phyloP scores from a whole-genome alignment of 1,140 invertebrate species.

The Leptopilina boulardi region DNA sequence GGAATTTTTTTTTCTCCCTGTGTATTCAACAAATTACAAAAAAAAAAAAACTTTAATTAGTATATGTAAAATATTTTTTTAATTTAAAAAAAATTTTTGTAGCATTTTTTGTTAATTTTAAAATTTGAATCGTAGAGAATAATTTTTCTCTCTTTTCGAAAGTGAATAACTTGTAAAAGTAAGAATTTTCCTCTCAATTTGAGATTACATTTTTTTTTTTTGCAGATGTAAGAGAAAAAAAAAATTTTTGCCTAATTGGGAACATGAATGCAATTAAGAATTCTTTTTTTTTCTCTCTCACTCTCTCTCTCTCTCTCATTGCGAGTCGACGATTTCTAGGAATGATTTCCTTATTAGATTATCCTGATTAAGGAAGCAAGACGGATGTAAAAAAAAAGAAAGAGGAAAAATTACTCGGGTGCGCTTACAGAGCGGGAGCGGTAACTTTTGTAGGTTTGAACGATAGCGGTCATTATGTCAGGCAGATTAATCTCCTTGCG shows the following conservation, averaged over 20 bases:
- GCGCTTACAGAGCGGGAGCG: neutral
- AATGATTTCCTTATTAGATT: slow-evolving; percentile 12
- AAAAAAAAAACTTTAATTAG: too few relatives aligned
- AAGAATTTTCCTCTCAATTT: too few relatives aligned
- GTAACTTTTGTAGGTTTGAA: slow-evolving; percentile 15
- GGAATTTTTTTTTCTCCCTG: neutral
- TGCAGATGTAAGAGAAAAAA: too few relatives aligned
- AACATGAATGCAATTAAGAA: neutral
- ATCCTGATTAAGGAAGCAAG: slow-evolving; percentile 15
- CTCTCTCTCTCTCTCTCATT: too few relatives aligned
- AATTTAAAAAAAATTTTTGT: too few relatives aligned
- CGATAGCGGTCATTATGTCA: slow-evolving; percentile 27
- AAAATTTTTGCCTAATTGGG: neutral
- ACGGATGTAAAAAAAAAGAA: neutral
- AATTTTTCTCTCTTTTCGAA: too few relatives aligned
- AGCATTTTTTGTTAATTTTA: too few relatives aligned
- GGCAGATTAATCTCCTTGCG: slow-evolving; percentile 17
- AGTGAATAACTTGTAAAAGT: too few relatives aligned
- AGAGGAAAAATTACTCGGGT: neutral
- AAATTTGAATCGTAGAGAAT: too few relatives aligned
- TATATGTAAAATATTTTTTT: too few relatives aligned
- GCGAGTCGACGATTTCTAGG: neutral
- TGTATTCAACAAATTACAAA: neutral
- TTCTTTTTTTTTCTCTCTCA: neutral
- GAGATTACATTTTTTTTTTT: too few relatives aligned